These are phyloP conservation scores for Lypha dubia DNA, from an alignment of 2,888 invertebrate genomes.

Conservation along the genomic window DNA sequence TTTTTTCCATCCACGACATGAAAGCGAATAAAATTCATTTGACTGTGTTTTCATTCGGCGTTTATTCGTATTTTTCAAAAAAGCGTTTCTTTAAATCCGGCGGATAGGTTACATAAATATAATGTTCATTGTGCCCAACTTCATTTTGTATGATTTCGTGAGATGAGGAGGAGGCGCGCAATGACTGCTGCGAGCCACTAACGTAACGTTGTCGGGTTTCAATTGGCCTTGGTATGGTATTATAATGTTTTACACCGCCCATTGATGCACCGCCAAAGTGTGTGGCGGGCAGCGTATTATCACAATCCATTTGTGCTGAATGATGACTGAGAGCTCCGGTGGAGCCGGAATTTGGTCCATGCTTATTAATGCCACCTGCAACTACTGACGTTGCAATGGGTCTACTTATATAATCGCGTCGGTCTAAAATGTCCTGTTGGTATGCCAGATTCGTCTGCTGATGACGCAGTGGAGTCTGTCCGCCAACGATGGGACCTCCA, in stretches of 20 bases:
- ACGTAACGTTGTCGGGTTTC: slow-evolving; percentile 79
- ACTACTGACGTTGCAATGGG: slow-evolving; percentile 78
- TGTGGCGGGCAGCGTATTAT: slow-evolving; percentile 68
- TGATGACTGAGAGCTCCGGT: slow-evolving; percentile 68
- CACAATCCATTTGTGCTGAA: slow-evolving; percentile 74
- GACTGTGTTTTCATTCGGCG: slow-evolving; percentile 3
- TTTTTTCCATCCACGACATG: neutral
- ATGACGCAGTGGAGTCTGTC: slow-evolving; percentile 75
- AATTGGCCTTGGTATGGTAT: slow-evolving; percentile 79
- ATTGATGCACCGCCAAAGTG: slow-evolving; percentile 54
- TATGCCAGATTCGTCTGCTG: slow-evolving; percentile 80
- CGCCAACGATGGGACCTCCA: slow-evolving; percentile 64
- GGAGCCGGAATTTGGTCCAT: slow-evolving; percentile 72
- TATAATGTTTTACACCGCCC: slow-evolving; percentile 76
- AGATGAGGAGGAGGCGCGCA: slow-evolving; percentile 81
- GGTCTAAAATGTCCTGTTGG: slow-evolving; percentile 83
- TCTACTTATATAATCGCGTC: slow-evolving; percentile 82
- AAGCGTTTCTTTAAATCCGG: slow-evolving; percentile 92
- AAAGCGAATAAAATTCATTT: neutral
- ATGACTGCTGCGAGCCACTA: slow-evolving; percentile 79
- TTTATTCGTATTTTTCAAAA: slow-evolving; percentile 85
- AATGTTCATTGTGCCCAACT: slow-evolving; percentile 88
- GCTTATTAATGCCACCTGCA: slow-evolving; percentile 68
- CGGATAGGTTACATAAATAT: slow-evolving; percentile 94
- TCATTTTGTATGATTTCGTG: slow-evolving; percentile 84